These are phyloP conservation scores for Agrotis puta DNA, from an alignment of 2,888 invertebrate genomes.

Conservation along the genomic window DNA sequence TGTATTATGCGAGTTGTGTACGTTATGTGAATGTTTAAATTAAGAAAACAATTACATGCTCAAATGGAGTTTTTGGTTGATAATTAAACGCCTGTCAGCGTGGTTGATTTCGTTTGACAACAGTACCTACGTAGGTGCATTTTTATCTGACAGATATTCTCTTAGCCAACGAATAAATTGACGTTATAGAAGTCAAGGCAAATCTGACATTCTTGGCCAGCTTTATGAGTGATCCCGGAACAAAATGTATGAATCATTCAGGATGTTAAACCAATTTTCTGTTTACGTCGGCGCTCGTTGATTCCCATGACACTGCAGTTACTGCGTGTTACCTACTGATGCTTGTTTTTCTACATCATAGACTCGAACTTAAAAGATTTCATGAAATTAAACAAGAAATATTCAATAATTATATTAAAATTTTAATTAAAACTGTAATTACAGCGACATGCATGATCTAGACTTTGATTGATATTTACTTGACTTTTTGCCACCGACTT, in stretches of 20 bases:
- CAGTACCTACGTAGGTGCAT: not conserved
- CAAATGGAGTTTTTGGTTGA: not conserved
- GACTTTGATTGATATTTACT: too few relatives aligned
- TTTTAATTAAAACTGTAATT: too few relatives aligned
- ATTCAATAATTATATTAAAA: too few relatives aligned
- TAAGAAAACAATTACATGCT: not conserved
- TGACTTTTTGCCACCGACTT: too few relatives aligned
- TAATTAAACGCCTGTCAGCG: not conserved
- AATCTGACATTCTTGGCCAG: not conserved
- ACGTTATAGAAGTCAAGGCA: not conserved
- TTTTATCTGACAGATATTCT: not conserved
- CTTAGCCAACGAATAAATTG: not conserved
- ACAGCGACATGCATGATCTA: too few relatives aligned
- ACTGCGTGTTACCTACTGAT: not conserved
- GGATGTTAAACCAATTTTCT: conserved; percentile 14
- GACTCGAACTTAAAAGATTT: too few relatives aligned
- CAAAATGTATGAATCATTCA: conserved; percentile 7
- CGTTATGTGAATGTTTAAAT: too few relatives aligned
- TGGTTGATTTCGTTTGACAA: not conserved
- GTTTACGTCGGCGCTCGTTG: not conserved
- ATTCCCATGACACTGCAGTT: conserved; percentile 9
- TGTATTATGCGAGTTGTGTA: too few relatives aligned
- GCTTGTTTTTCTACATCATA: too few relatives aligned
- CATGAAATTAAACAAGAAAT: too few relatives aligned
- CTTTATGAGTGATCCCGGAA: not conserved